phyloP scores from a whole-genome alignment of 2,113 vertebrate species.

The Rhinolophus sinicus region DNA sequence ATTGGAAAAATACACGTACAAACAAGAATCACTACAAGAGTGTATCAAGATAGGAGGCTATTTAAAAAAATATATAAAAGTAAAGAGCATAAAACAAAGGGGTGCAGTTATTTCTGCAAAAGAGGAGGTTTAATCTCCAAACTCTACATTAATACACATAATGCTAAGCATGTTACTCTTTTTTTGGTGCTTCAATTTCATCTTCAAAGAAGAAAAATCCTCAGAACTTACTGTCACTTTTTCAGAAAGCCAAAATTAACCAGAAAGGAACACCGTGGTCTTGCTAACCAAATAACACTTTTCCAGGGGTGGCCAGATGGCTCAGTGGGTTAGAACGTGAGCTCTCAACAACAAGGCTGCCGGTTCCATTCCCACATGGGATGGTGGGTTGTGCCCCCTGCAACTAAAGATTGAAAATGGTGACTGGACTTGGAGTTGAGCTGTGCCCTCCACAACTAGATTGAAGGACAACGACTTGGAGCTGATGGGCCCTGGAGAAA shows the following conservation, averaged over 20 bases:
- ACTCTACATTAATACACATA: background rate
- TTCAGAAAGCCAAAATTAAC: background rate
- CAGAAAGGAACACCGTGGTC: background rate
- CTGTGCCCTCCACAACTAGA: too few species aligned
- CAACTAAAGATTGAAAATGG: too few species aligned
- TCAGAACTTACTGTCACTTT: background rate
- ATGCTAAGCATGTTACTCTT: background rate
- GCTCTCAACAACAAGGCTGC: too few species aligned
- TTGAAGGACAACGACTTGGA: too few species aligned
- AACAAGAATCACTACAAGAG: background rate
- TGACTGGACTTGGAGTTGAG: too few species aligned
- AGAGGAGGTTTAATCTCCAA: background rate
- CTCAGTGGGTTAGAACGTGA: too few species aligned
- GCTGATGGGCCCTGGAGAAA: too few species aligned
- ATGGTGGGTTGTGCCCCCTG: too few species aligned
- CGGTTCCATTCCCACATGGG: too few species aligned
- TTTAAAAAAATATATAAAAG: background rate
- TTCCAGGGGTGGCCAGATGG: background rate
- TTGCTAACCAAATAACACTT: conserved; percentile 22
- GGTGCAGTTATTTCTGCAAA: background rate
- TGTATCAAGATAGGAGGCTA: background rate
- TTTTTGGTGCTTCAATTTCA: background rate
- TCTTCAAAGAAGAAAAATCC: background rate
- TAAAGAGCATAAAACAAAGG: background rate
- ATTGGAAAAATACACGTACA: background rate